Percentiles rank a stretch among this genome's conserved stretches.
phyloP scores from a whole-genome alignment of 2,888 invertebrate genomes.

The Oscheius sp. region DNA sequence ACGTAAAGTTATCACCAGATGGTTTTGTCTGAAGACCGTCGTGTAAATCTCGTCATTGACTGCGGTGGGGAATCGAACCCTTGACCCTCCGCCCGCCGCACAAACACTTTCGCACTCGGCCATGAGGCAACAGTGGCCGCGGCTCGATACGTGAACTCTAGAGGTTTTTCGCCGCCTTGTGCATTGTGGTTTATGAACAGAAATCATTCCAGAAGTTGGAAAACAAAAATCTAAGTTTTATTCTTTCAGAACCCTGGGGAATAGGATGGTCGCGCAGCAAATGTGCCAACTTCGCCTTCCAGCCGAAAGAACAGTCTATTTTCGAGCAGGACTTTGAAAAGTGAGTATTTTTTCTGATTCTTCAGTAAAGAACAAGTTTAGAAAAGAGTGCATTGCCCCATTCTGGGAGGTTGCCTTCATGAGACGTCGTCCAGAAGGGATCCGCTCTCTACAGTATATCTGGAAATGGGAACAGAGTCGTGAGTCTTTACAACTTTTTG shows the following conservation, averaged over 20 bases:
- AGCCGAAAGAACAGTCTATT: conserved; percentile 32
- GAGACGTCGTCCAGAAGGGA: background rate
- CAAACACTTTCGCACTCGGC: conserved; percentile 4
- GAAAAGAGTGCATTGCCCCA: background rate
- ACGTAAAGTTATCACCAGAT: conserved; percentile 35
- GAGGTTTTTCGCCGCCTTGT: background rate
- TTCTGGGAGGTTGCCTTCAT: conserved; percentile 1
- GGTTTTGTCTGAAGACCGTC: conserved; percentile 34
- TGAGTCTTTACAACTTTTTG: background rate
- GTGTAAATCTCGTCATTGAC: conserved; percentile 33
- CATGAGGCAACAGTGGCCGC: background rate
- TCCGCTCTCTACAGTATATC: conserved; percentile 18
- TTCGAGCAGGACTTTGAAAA: conserved; percentile 40
- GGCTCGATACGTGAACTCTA: background rate
- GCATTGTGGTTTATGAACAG: background rate
- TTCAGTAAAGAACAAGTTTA: background rate
- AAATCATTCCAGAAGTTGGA: background rate
- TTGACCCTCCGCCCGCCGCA: background rate
- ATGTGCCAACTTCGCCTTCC: conserved; percentile 36
- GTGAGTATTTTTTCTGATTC: background rate
- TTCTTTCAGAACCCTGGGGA: conserved; percentile 42
- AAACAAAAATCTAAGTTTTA: background rate
- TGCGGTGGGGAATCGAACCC: conserved; percentile 18
- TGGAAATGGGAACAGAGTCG: conserved; percentile 37
- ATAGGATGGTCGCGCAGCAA: conserved; percentile 45